A percentile compares a stretch with the other conserved stretches of the same genome.
These are phyloP conservation scores for Aphelinus certus DNA, from an alignment of 1,140 invertebrate species.

Conservation along the genomic window DNA sequence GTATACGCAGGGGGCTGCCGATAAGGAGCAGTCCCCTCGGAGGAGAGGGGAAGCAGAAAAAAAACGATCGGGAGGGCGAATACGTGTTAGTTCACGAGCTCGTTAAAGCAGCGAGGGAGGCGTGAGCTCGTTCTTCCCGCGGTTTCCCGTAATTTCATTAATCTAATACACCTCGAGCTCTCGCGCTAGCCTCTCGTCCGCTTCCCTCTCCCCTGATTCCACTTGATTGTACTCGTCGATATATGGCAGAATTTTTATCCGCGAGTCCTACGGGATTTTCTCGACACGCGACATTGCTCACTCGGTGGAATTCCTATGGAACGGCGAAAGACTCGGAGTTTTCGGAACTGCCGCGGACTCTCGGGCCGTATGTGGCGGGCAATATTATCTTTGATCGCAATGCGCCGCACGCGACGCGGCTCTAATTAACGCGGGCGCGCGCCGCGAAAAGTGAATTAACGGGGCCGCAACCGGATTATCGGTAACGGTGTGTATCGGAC, in stretches of 20 bases:
- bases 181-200: not conserved
- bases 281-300: too few species aligned
- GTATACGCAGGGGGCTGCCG: constrained; percentile 1
- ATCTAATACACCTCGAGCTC: constrained; percentile 21
- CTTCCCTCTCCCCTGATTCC: not conserved
- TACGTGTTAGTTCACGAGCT: constrained; percentile 38
- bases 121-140: not conserved
- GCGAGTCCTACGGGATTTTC: too few species aligned
- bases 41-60: not conserved
- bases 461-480: not conserved
- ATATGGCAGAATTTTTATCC: too few species aligned
- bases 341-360: too few species aligned
- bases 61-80: constrained; percentile 18
- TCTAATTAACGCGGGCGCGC: not conserved
- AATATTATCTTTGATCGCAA: not conserved
- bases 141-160: constrained; percentile 39
- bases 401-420: not conserved
- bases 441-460: constrained; percentile 11
- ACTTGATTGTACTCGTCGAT: not conserved
- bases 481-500: not conserved
- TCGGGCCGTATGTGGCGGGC: not conserved
- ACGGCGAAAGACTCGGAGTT: too few species aligned
- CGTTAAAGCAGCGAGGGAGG: constrained; percentile 27
- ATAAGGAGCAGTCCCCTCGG: constrained; percentile 6
- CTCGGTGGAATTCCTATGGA: too few species aligned